A percentile compares a stretch with the other conserved stretches of the same genome.
Conservation (phyloP, 2,888 invertebrate species). For the Andrena marginata region DNA sequence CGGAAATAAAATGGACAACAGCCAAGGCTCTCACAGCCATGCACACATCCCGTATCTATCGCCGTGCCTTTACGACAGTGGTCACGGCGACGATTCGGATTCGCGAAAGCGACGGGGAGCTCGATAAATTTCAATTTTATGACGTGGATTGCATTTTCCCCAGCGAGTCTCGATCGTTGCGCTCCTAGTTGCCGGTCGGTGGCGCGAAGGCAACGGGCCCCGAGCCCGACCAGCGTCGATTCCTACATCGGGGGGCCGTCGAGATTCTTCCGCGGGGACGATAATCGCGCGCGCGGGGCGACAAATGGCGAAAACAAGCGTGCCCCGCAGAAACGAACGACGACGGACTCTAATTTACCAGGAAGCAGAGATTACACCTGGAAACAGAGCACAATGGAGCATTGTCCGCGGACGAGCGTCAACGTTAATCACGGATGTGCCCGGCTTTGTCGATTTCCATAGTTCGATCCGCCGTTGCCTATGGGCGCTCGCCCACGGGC, state of each 20-base stretch:
- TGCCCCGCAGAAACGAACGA: slow-evolving; percentile 1
- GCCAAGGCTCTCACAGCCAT: slow-evolving; percentile 55
- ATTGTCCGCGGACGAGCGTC: slow-evolving; percentile 77
- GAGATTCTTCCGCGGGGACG: too few species aligned
- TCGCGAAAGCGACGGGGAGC: slow-evolving; percentile 1
- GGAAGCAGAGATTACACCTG: slow-evolving; percentile 75
- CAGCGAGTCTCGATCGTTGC: not conserved
- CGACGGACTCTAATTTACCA: slow-evolving; percentile 73
- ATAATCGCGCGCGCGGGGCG: not conserved
- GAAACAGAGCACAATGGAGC: slow-evolving; percentile 77
- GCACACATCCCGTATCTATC: not conserved
- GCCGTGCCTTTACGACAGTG: slow-evolving; percentile 35
- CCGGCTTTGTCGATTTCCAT: slow-evolving; percentile 79
- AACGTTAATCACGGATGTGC: slow-evolving; percentile 79
- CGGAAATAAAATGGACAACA: slow-evolving; percentile 66
- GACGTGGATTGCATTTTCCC: slow-evolving; percentile 9
- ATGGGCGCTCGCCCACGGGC: slow-evolving; percentile 68
- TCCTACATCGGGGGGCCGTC: too few species aligned
- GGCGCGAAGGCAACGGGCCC: not conserved
- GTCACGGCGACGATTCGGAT: slow-evolving; percentile 47
- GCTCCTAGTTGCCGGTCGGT: not conserved
- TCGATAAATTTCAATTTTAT: slow-evolving; percentile 45
- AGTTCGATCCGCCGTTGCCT: slow-evolving; percentile 63
- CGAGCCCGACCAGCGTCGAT: too few species aligned
- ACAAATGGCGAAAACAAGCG: not conserved